Evolutionary conservation across 2,113 vertebrate species (phyloP).

Genomic region (Phyllostomus discolor): DNA sequence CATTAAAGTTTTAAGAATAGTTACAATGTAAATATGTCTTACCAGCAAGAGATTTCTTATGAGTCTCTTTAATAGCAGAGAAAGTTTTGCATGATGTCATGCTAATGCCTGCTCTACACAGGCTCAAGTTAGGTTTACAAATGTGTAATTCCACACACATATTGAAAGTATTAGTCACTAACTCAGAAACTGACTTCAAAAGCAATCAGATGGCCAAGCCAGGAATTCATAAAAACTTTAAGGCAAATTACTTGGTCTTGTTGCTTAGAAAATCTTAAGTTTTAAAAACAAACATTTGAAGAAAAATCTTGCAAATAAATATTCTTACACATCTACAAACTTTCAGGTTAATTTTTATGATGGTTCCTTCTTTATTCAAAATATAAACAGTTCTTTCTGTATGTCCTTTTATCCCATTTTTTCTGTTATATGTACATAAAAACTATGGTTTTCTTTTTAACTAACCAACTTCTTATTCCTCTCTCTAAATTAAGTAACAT

Average conservation of each 20-base stretch:
- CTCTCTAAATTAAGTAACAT: conserved; percentile 21
- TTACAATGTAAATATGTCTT: conserved; percentile 11
- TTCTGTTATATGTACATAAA: not conserved
- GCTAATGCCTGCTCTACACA: not conserved
- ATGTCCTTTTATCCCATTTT: not conserved
- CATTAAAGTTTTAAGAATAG: not conserved
- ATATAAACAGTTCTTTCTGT: not conserved
- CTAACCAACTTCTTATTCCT: conserved; percentile 11
- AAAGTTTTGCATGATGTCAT: not conserved
- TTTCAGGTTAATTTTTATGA: not conserved
- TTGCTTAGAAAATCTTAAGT: not conserved
- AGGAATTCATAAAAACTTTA: conserved; percentile 17
- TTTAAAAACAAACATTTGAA: not conserved
- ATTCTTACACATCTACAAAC: not conserved
- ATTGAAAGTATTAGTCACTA: conserved; percentile 3
- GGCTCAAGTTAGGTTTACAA: not conserved
- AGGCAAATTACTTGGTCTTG: not conserved
- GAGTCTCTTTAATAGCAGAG: not conserved
- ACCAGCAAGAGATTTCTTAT: not conserved
- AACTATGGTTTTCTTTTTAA: not conserved
- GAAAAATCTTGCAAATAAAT: not conserved
- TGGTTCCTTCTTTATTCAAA: not conserved
- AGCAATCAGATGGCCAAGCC: not conserved
- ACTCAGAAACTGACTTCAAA: not conserved
- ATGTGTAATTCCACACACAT: not conserved